Evolutionary conservation across 2,797 vertebrate genomes (phyloP).

Genomic region (Capromys pilorides): DNA sequence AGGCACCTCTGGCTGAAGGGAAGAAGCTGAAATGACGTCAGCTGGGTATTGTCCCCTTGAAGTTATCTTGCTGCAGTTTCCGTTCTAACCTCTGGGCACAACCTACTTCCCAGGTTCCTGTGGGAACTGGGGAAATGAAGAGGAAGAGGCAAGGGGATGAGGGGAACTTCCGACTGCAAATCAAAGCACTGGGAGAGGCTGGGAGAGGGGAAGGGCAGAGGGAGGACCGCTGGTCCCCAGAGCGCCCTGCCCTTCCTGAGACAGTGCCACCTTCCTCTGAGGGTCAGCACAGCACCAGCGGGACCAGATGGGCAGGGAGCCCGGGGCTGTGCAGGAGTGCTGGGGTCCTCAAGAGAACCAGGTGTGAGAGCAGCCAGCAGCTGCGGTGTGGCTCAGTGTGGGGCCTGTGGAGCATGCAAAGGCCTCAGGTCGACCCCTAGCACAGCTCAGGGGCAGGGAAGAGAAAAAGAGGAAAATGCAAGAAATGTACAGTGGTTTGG

Average conservation of each 20-base stretch:
- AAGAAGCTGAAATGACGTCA: constrained; percentile 77
- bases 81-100: constrained; percentile 72
- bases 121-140: constrained; percentile 85
- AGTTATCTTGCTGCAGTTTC: constrained; percentile 82
- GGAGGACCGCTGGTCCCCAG: background rate
- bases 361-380: background rate
- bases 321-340: accelerated
- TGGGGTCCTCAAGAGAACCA: background rate
- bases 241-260: constrained; percentile 66
- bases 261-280: constrained; percentile 62
- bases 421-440: background rate
- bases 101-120: constrained; percentile 84
- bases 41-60: constrained; percentile 63
- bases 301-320: background rate
- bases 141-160: constrained; percentile 83
- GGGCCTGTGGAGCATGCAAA: background rate
- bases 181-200: constrained; percentile 68
- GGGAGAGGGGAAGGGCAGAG: constrained; percentile 29
- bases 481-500: background rate
- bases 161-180: constrained; percentile 75
- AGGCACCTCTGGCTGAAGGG: constrained; percentile 59
- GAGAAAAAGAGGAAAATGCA: background rate
- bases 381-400: background rate
- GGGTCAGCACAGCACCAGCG: background rate
- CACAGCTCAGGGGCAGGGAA: background rate